Base-by-base conservation (phyloP, 2,113 vertebrate genomes). In the Rousettus leschenaultii region DNA sequence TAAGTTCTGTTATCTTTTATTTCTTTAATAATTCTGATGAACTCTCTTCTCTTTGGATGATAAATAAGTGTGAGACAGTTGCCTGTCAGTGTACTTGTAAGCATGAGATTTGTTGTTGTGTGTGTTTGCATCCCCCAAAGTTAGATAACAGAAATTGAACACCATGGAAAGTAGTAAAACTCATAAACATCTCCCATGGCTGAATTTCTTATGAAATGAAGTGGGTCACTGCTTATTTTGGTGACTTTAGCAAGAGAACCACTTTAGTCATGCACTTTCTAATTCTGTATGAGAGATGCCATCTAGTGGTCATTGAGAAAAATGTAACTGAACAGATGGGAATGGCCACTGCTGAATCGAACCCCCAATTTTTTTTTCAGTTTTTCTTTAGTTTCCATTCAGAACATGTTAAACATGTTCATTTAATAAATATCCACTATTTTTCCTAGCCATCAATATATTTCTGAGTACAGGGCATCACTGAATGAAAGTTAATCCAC, bases 301-400 rank as follows among this genome's bases (percentile, higher is more conserved):
- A 98, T 78, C 98, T 98, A 48, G 95, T 97, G 98, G 98, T 89
- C 91, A 1, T 0, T 24, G 51, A 12, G 74, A 83, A 21, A 90
- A 96, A 40, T 65, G 68, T 53, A 66, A n/a, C 15, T 0, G 0
- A 61, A 22, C 26, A 21, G 66, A 40, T 33, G 1, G 0, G 15
- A 75, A 84, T n/a, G 55, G 40, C 91, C 74, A 18, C 51, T 63
- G 9, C 12, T 59, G 14, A 74, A 85, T 59, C 66, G 84, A 79
- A 84, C 11, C 55, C 18, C 12, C 21, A 21, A 45, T 33, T n/a
- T 26, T 38, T 40, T 18, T 9, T 0, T 21, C 11, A 28, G 14
- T 70, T 86, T 84, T 79, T 28, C 65, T 80, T 33, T 74, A 28
- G 38, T 91, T 93, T 92, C 68, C 5, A 30, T 30, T 35, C 14